A percentile compares a stretch with the other conserved stretches of the same genome.
Conservation (phyloP, 2,113 vertebrate genomes). For the Ceratotherium simum region DNA sequence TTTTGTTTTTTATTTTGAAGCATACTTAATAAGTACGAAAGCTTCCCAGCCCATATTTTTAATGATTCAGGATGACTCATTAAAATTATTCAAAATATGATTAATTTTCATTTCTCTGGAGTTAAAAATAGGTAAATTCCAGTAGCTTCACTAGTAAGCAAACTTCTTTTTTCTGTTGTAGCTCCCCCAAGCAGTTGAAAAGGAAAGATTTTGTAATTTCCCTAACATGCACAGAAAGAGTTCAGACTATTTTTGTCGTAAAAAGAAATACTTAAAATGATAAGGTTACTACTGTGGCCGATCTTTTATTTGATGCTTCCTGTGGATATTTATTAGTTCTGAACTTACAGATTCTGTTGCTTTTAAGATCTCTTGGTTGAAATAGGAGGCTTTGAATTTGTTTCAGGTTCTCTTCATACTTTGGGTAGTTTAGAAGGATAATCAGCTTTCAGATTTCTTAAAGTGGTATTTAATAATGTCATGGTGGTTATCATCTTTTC, state of each 20-base stretch:
- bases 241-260: slow-evolving; percentile 15
- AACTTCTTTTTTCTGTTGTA: neutral
- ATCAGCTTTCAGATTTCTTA: neutral
- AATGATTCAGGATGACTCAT: neutral
- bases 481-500: neutral
- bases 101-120: slow-evolving; percentile 11
- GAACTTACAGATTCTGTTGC: neutral
- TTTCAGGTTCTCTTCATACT: neutral
- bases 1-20: slow-evolving; percentile 34
- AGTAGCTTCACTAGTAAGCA: neutral
- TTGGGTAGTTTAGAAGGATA: neutral
- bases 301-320: slow-evolving; percentile 19
- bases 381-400: neutral
- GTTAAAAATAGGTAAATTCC: slow-evolving; percentile 29
- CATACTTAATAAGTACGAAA: neutral
- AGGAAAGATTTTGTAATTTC: neutral
- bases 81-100: neutral
- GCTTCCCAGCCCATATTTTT: neutral
- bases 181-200: neutral
- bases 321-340: slow-evolving; percentile 50
- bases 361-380: slow-evolving; percentile 16
- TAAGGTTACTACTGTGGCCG: neutral
- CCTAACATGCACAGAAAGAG: neutral
- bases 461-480: neutral
- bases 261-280: slow-evolving; percentile 44